Evolutionary conservation across 2,113 vertebrate species (phyloP).

Genomic region (Stercorarius parasiticus): DNA sequence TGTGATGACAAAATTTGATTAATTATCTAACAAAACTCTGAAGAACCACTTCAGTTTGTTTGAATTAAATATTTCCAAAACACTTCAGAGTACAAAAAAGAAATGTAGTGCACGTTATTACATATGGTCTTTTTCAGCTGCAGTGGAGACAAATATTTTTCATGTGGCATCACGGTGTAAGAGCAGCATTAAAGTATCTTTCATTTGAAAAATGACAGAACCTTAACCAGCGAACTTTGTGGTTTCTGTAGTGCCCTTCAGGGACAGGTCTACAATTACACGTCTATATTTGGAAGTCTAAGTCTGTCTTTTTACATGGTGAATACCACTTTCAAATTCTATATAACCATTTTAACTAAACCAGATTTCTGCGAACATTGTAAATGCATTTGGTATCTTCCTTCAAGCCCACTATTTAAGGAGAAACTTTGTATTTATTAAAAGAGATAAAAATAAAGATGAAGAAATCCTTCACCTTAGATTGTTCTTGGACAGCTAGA

Average conservation of each 20-base stretch:
- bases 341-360: not conserved
- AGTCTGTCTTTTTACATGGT: not conserved
- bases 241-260: not conserved
- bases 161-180: not conserved
- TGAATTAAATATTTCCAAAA: not conserved
- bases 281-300: not conserved
- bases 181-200: not conserved
- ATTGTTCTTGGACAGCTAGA: not conserved
- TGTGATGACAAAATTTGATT: not conserved
- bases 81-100: not conserved
- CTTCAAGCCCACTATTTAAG: not conserved
- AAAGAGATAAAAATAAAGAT: not conserved
- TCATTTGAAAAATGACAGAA: not conserved
- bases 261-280: not conserved
- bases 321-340: not conserved
- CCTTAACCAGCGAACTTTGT: not conserved
- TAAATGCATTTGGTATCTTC: not conserved
- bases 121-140: not conserved
- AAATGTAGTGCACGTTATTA: not conserved
- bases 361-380: not conserved
- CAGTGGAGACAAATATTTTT: not conserved
- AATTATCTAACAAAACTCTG: not conserved
- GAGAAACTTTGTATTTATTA: not conserved
- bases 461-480: not conserved
- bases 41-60: not conserved